phyloP scores from a whole-genome alignment of 2,888 invertebrate species.

The Rhamphomyia laevipes region DNA sequence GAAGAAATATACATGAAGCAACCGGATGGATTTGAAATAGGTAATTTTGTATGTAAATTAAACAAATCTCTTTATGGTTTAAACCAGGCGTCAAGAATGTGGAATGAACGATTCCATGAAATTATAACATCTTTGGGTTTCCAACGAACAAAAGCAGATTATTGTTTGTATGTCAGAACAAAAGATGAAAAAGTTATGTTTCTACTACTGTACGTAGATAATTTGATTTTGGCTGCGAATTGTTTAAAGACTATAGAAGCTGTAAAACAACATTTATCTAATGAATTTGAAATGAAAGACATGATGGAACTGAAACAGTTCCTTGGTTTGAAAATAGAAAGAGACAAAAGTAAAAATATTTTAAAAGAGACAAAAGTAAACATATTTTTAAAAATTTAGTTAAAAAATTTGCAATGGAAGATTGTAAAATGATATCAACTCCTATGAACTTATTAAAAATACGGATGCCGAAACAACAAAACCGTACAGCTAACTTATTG shows the following conservation, averaged over 20 bases:
- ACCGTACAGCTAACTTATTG: neutral
- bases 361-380: too few relatives aligned
- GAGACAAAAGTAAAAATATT: too few relatives aligned
- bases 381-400: too few relatives aligned
- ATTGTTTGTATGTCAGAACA: neutral
- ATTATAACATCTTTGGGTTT: neutral
- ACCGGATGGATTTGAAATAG: neutral
- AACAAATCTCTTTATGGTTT: slow-evolving; percentile 13
- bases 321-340: neutral
- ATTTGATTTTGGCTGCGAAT: neutral
- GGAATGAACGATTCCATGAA: slow-evolving; percentile 8
- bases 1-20: slow-evolving; percentile 6
- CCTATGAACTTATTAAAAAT: neutral
- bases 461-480: neutral
- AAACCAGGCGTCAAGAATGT: slow-evolving; percentile 9
- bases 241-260: neutral
- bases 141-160: neutral
- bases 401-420: too few relatives aligned
- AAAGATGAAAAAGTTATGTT: neutral
- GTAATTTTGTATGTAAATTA: slow-evolving; percentile 7
- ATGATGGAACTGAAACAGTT: neutral
- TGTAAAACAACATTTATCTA: neutral
- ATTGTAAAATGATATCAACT: too few relatives aligned
- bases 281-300: neutral
- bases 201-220: neutral